phyloP scores from a whole-genome alignment of 2,888 invertebrate species.

The Dryobota labecula region DNA sequence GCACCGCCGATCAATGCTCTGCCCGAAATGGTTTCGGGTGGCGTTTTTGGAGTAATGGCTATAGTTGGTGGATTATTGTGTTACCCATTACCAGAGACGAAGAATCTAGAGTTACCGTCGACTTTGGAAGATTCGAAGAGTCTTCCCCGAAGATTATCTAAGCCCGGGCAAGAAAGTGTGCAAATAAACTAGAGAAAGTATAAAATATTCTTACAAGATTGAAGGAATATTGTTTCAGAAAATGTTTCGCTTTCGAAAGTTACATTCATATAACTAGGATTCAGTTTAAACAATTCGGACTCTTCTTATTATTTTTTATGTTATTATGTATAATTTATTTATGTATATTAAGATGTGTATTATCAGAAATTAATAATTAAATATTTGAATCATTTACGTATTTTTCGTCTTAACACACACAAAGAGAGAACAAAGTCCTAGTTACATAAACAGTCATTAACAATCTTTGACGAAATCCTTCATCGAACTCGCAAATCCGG shows the following conservation, averaged over 20 bases:
- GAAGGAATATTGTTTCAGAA: neutral
- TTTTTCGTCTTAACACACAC: neutral
- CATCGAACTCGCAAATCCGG: neutral
- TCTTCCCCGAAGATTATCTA: slow-evolving; percentile 54
- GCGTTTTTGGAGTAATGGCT: slow-evolving; percentile 92
- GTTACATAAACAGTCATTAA: neutral
- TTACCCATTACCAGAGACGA: slow-evolving; percentile 92
- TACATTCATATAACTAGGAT: neutral
- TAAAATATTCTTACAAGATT: neutral
- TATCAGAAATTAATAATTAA: neutral
- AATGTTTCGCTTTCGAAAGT: neutral
- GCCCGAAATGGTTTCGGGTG: slow-evolving; percentile 72
- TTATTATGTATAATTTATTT: neutral
- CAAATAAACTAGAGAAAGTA: slow-evolving; percentile 13
- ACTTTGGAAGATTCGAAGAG: slow-evolving; percentile 76
- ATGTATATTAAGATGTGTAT: neutral
- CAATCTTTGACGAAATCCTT: neutral
- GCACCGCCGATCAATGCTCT: slow-evolving; percentile 94
- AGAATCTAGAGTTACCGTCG: slow-evolving; percentile 78
- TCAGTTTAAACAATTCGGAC: neutral
- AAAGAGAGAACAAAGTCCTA: too few species aligned
- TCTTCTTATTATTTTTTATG: neutral
- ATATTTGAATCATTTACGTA: neutral
- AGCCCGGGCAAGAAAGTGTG: neutral
- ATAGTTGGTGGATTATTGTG: slow-evolving; percentile 92